Evolutionary conservation across 2,797 vertebrate species (phyloP).

Genomic region (Echeneis naucrates): DNA sequence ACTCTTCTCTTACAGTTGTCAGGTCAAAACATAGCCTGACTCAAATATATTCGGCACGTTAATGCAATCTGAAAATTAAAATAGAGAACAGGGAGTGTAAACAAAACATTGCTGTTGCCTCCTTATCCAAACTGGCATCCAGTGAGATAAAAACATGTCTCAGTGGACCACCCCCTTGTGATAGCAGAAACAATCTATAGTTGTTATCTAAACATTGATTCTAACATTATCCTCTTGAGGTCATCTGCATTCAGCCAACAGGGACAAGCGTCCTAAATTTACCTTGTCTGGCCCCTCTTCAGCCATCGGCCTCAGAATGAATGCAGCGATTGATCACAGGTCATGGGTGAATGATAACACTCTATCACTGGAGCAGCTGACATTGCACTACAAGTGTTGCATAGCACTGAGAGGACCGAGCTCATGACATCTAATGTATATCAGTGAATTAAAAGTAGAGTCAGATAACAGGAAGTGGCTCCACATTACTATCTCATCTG

Average conservation of each 20-base stretch:
- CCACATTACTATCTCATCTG: constrained; percentile 56
- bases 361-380: constrained; percentile 66
- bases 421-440: constrained; percentile 53
- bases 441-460: constrained; percentile 47
- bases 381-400: constrained; percentile 66
- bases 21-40: constrained; percentile 13
- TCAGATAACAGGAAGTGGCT: constrained; percentile 15
- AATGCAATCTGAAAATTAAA: constrained; percentile 24
- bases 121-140: constrained; percentile 31
- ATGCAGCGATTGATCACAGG: constrained; percentile 75
- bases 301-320: constrained; percentile 69
- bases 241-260: constrained; percentile 71
- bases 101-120: constrained; percentile 22
- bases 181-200: constrained; percentile 62
- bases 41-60: constrained; percentile 20
- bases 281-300: constrained; percentile 56
- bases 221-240: constrained; percentile 64
- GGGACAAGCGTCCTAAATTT: constrained; percentile 63
- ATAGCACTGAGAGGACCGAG: constrained; percentile 56
- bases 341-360: constrained; percentile 65
- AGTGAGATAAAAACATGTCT: constrained; percentile 35
- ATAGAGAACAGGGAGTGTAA: constrained; percentile 15
- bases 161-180: constrained; percentile 33
- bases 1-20: constrained; percentile 41
- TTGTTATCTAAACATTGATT: constrained; percentile 75